Evolutionary conservation across 2,888 invertebrate species (phyloP).

Genomic region (Cryptophagus acutangulus): DNA sequence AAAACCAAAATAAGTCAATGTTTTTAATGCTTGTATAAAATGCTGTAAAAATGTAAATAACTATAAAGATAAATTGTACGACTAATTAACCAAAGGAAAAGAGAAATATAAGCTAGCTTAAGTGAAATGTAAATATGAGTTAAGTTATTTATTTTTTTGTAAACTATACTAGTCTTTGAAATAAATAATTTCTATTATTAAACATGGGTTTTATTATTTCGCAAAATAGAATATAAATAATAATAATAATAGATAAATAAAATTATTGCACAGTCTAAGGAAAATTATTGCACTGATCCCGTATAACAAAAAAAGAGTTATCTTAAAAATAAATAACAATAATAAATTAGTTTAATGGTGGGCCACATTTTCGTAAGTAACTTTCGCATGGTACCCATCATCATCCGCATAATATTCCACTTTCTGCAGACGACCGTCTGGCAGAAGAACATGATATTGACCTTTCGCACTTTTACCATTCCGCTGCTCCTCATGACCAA

Average conservation of each 20-base stretch:
- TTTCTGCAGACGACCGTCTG: conserved; percentile 74
- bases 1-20: no score
- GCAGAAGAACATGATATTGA: conserved; percentile 71
- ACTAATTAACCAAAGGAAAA: no score
- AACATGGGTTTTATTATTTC: conserved; percentile 12
- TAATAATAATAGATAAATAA: conserved; percentile 8
- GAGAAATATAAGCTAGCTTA: not conserved
- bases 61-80: no score
- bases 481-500: conserved; percentile 69
- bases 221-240: not conserved
- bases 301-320: not conserved
- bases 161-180: conserved; percentile 23
- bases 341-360: conserved; percentile 25
- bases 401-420: conserved; percentile 74
- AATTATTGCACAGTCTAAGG: conserved; percentile 3
- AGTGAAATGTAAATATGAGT: conserved; percentile 12
- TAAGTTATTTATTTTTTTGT: conserved; percentile 21
- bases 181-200: not conserved
- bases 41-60: no score
- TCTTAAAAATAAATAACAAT: not conserved
- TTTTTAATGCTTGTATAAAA: no score
- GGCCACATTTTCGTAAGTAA: conserved; percentile 55
- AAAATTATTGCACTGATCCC: conserved; percentile 4
- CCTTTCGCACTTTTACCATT: conserved; percentile 65
- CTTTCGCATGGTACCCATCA: conserved; percentile 71